These are phyloP conservation scores for Andrena minutula DNA, from an alignment of 2,888 invertebrate species.

Conservation along the genomic window DNA sequence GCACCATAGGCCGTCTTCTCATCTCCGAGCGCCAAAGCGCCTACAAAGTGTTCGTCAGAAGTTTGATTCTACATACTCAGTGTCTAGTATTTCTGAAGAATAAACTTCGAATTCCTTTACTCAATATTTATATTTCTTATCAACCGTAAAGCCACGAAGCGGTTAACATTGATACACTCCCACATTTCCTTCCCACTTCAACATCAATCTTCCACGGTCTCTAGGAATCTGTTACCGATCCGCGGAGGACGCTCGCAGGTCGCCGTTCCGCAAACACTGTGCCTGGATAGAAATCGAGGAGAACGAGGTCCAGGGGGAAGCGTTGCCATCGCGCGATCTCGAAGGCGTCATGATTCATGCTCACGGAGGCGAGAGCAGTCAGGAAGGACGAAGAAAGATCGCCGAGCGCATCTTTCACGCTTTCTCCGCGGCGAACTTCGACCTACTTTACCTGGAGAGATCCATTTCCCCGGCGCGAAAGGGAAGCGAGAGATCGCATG, in stretches of 20 bases:
- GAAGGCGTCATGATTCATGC: conserved; percentile 31
- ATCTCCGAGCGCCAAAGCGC: too few relatives aligned
- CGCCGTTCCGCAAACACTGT: neutral
- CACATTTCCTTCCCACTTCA: neutral
- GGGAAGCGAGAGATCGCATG: conserved; percentile 39
- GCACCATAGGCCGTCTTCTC: too few relatives aligned
- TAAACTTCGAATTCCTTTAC: too few relatives aligned
- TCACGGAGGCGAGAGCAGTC: conserved; percentile 29
- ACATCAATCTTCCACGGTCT: neutral
- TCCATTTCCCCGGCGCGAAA: conserved; percentile 38
- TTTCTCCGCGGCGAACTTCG: conserved; percentile 33
- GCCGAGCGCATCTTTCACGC: conserved; percentile 35
- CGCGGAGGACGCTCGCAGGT: neutral
- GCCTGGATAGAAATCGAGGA: conserved; percentile 25
- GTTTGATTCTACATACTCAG: neutral
- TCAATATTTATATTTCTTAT: too few relatives aligned
- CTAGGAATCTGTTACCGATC: neutral
- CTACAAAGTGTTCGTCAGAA: neutral
- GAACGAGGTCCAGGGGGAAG: neutral
- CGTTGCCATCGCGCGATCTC: neutral
- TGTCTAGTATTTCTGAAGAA: too few relatives aligned
- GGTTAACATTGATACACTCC: too few relatives aligned
- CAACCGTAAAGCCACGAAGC: too few relatives aligned
- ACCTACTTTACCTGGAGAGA: conserved; percentile 54
- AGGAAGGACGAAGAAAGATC: conserved; percentile 46